Percentiles rank a stretch among this genome's conserved stretches.
phyloP scores from a whole-genome alignment of 2,797 vertebrate species.

The Xiphophorus birchmanni region DNA sequence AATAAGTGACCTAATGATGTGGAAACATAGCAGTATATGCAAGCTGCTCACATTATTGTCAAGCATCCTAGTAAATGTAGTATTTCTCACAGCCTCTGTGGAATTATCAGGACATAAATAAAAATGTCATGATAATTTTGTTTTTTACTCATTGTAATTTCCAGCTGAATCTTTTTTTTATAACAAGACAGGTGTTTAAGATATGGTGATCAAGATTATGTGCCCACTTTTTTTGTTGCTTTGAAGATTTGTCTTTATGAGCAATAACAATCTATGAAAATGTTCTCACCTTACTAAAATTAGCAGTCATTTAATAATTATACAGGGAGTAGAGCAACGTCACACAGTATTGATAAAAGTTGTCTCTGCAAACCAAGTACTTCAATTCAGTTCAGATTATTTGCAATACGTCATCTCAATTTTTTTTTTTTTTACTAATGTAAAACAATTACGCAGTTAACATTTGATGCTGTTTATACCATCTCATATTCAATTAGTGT shows the following conservation, averaged over 20 bases:
- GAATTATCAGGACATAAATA: background rate
- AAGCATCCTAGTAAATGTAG: slow-evolving; percentile 14
- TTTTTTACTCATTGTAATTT: background rate
- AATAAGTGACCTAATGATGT: slow-evolving; percentile 58
- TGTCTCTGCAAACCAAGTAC: background rate
- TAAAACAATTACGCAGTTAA: background rate
- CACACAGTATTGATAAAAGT: background rate
- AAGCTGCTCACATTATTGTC: slow-evolving; percentile 20
- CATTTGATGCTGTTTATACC: background rate
- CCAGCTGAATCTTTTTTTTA: background rate
- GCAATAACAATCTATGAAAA: background rate
- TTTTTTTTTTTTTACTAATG: background rate
- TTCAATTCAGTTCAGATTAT: background rate
- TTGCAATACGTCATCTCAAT: background rate
- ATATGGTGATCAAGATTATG: background rate
- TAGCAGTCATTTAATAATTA: background rate
- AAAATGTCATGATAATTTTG: background rate
- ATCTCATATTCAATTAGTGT: background rate
- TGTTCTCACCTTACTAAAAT: background rate
- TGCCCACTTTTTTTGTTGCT: background rate
- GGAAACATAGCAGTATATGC: slow-evolving; percentile 52
- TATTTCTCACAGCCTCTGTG: slow-evolving; percentile 29
- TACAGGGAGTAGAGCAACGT: background rate
- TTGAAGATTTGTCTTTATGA: background rate
- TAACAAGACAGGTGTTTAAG: background rate